Percentiles rank a stretch among this genome's conserved stretches.
Evolutionary conservation across 2,888 invertebrate genomes (phyloP).

Genomic region (Zygothrica quintamaculata): DNA sequence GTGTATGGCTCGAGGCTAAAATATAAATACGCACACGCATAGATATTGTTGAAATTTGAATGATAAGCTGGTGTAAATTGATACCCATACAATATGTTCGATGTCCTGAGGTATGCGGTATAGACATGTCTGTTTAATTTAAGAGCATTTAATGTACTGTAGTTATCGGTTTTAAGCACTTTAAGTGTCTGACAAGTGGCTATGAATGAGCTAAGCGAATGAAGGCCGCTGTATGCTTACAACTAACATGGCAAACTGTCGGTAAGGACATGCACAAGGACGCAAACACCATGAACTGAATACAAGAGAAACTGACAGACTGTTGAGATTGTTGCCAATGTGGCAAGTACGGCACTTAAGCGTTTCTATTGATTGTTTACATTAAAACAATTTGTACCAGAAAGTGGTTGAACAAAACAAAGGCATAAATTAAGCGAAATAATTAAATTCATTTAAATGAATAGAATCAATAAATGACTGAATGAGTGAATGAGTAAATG

Average conservation of each 20-base stretch:
- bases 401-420: slow-evolving; percentile 25
- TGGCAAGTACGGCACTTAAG: slow-evolving; percentile 29
- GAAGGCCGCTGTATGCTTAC: neutral
- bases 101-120: slow-evolving; percentile 32
- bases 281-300: too few species aligned
- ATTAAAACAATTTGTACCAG: slow-evolving; percentile 52
- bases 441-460: slow-evolving; percentile 72
- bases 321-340: slow-evolving; percentile 10
- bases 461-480: slow-evolving; percentile 11
- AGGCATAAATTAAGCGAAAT: slow-evolving; percentile 63
- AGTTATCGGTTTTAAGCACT: slow-evolving; percentile 17
- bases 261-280: neutral
- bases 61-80: slow-evolving; percentile 63
- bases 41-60: slow-evolving; percentile 50
- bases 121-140: slow-evolving; percentile 33
- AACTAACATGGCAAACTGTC: neutral
- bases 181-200: slow-evolving; percentile 22
- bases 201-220: slow-evolving; percentile 14
- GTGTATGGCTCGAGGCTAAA: slow-evolving; percentile 45
- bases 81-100: slow-evolving; percentile 45
- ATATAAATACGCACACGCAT: neutral
- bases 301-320: slow-evolving; percentile 5
- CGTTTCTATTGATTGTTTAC: slow-evolving; percentile 47
- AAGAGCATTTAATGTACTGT: slow-evolving; percentile 33
- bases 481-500: slow-evolving; percentile 44